Conservation (phyloP, 2,797 vertebrate species). For the Tarsius wallacei region DNA sequence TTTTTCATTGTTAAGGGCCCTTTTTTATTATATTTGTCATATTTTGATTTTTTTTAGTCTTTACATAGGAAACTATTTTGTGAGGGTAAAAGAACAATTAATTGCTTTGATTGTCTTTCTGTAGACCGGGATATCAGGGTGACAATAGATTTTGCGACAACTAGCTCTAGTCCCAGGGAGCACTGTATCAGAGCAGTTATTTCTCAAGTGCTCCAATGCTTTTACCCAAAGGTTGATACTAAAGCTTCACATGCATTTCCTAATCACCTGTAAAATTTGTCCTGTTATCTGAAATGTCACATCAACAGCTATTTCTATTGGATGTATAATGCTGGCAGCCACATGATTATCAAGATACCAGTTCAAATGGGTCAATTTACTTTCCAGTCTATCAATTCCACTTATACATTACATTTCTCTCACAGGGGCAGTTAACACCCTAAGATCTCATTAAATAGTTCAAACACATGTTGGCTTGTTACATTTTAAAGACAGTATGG, state of each 20-base stretch:
- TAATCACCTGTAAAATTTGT: background rate
- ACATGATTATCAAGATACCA: slow-evolving; percentile 16
- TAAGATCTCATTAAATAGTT: slow-evolving; percentile 34
- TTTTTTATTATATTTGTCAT: background rate
- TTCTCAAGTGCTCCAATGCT: background rate
- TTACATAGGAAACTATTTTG: background rate
- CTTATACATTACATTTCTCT: background rate
- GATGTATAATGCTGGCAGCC: background rate
- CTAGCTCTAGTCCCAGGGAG: background rate
- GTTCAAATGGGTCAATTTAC: background rate
- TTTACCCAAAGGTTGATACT: background rate
- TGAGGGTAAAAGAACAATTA: background rate
- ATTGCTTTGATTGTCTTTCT: background rate
- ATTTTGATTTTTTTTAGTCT: background rate
- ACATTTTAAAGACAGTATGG: slow-evolving; percentile 11
- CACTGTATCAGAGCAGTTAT: background rate
- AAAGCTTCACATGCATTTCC: background rate
- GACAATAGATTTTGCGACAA: background rate
- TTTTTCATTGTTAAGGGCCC: background rate
- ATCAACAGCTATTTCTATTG: background rate
- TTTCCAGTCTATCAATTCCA: slow-evolving; percentile 1
- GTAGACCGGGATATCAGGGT: background rate
- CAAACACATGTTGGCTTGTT: background rate
- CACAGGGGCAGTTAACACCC: background rate
- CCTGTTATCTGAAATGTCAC: background rate